Evolutionary conservation across 2,888 invertebrate genomes (phyloP).

Genomic region (Scaptomyza parva): DNA sequence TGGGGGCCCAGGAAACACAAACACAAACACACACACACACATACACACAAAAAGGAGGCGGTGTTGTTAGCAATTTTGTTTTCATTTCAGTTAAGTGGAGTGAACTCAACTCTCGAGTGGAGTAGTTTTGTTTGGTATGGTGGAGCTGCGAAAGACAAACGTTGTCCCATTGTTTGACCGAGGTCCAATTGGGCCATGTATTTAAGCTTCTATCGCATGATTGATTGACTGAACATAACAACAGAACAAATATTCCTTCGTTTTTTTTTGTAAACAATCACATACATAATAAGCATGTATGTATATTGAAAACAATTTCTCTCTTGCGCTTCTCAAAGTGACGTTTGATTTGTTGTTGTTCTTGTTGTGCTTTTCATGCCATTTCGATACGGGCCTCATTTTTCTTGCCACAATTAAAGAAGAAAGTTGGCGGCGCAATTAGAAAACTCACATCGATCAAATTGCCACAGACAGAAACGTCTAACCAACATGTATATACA

Average conservation of each 20-base stretch:
- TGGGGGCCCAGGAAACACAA: conserved; percentile 35
- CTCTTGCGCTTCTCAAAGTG: conserved; percentile 48
- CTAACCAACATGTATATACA: conserved; percentile 15
- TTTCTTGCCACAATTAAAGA: conserved; percentile 79
- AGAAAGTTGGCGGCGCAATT: conserved; percentile 77
- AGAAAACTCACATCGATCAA: conserved; percentile 80
- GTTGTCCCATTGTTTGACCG: conserved; percentile 52
- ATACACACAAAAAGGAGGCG: conserved; percentile 48
- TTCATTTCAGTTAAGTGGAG: conserved; percentile 72
- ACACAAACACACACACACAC: conserved; percentile 27
- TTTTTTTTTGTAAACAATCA: conserved; percentile 8
- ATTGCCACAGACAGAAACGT: conserved; percentile 46
- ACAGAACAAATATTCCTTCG: conserved; percentile 51
- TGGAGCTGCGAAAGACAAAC: conserved; percentile 48
- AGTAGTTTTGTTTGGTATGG: not conserved
- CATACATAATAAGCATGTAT: not conserved
- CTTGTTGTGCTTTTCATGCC: conserved; percentile 73
- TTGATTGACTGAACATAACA: conserved; percentile 57
- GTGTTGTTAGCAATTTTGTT: conserved; percentile 71
- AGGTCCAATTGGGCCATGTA: conserved; percentile 68
- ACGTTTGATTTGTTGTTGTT: conserved; percentile 40
- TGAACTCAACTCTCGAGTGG: conserved; percentile 16
- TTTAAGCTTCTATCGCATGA: conserved; percentile 61
- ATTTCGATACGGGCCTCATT: conserved; percentile 81
- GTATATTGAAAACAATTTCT: conserved; percentile 60